Base-by-base conservation (phyloP, 2,888 invertebrate species). In the Opisthograptis luteolata region DNA sequence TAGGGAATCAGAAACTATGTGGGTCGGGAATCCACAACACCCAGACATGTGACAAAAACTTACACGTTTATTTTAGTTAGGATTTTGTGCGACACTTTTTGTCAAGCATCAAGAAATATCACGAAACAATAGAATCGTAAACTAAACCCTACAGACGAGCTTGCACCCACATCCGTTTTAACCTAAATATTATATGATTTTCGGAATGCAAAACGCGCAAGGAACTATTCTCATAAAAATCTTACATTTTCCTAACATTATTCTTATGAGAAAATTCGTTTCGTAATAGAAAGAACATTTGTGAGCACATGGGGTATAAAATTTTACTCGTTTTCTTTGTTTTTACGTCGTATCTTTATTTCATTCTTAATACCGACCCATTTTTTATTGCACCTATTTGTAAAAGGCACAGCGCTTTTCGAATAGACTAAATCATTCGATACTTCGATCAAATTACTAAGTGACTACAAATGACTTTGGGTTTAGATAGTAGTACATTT, bases 321-420 rank as follows among this genome's bases (percentile, higher is more conserved):
- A 67, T 70, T 72, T 74, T 76, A 77, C 55, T 65, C 43, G 53
- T 45, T 50, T 42, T 34, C 48, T 51, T 58, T 58, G 58, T 63
- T 59, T 57, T 60, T 45, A 31, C 13, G 43, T 32, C 46, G 60
- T 63, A 57, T 58, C 66, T 71, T 64, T 64, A 65, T 73, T 72
- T 68, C 68, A 66, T 66, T 74, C 62, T 70, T 66, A 68, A 66
- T 60, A 25, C 27, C 58, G 14, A 24, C 30, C 24, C 54, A 40
- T 58, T 52, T 48, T 66, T 64, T 47, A 39, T 53, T 60, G n/a
- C n/a, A n/a, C n/a, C 27, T 20, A 4, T 19, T 28, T 7, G 15
- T 27, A 34, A 40, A 27, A 20, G n/a, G 19, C 7, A 19, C 20
- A 19, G 20, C 8, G 7, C 22, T 6, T 22, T 14, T 9, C 1